phyloP scores from a whole-genome alignment of 2,888 invertebrate species.

The Merodon equestris region DNA sequence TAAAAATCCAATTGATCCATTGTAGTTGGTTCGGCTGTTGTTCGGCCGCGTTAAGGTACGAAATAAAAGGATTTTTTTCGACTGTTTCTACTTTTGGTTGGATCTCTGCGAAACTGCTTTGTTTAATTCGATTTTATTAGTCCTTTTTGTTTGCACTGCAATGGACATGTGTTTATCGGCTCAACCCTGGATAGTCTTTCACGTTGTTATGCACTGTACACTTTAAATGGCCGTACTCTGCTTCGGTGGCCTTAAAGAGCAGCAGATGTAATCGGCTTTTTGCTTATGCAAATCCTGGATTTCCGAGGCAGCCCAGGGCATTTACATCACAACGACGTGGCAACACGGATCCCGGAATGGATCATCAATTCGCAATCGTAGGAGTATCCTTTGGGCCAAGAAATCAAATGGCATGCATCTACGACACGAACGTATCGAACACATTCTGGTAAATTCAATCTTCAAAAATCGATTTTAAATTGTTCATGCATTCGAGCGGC shows the following conservation, averaged over 20 bases:
- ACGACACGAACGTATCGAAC: constrained; percentile 1
- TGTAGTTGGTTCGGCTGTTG: constrained; percentile 37
- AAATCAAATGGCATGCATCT: constrained; percentile 54
- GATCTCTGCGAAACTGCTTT: constrained; percentile 28
- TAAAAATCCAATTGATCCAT: constrained; percentile 66
- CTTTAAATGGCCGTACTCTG: constrained; percentile 19
- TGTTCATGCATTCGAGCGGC: constrained; percentile 44
- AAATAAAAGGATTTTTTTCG: constrained; percentile 3
- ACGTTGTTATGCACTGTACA: too few species aligned
- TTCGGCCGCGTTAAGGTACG: not conserved
- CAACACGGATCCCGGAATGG: not conserved
- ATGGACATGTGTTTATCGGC: constrained; percentile 54
- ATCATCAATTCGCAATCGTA: constrained; percentile 55
- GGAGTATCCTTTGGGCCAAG: constrained; percentile 38
- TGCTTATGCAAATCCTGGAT: constrained; percentile 30
- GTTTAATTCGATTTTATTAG: constrained; percentile 49
- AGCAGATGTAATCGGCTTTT: constrained; percentile 36
- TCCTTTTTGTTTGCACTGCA: constrained; percentile 52
- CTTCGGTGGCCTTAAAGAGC: not conserved
- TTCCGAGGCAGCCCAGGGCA: not conserved
- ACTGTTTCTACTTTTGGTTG: constrained; percentile 11
- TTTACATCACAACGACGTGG: not conserved
- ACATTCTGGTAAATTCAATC: constrained; percentile 56
- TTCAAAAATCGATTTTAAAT: constrained; percentile 65
- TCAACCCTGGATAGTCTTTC: constrained; percentile 15